Conservation (phyloP, 2,797 vertebrate species). For the Cossypha caffra region DNA sequence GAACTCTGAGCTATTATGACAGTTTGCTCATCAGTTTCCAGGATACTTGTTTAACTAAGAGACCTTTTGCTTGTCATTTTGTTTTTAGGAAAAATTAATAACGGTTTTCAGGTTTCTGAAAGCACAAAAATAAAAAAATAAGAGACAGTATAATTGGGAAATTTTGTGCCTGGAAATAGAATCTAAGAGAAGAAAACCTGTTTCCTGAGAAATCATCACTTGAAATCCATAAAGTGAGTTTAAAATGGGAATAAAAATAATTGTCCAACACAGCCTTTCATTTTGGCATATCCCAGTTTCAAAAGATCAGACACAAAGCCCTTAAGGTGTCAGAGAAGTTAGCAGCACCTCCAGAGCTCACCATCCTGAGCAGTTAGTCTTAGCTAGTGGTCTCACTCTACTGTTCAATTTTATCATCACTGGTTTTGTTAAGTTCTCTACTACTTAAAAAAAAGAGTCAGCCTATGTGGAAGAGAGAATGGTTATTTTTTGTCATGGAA, state of each 20-base stretch:
- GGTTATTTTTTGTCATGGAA: neutral
- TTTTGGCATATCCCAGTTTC: neutral
- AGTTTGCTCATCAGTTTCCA: neutral
- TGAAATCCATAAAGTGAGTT: neutral
- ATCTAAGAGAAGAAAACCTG: neutral
- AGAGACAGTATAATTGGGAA: neutral
- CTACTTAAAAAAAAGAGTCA: neutral
- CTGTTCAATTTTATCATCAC: neutral
- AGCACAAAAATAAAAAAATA: neutral
- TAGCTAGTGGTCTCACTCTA: neutral
- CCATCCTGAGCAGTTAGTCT: neutral
- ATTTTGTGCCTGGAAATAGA: neutral
- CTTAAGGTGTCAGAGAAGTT: neutral
- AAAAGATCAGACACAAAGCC: neutral
- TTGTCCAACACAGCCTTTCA: neutral
- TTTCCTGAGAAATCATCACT: neutral
- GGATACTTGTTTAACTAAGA: neutral
- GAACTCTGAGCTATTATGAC: fast-evolving
- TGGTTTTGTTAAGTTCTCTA: neutral
- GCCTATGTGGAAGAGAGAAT: neutral
- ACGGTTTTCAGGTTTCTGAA: neutral
- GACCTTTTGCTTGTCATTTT: neutral
- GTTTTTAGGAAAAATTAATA: neutral
- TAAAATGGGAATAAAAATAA: neutral
- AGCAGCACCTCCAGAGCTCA: neutral